Conservation (phyloP, 2,797 vertebrate genomes). For the Otolemur crassicaudatus region DNA sequence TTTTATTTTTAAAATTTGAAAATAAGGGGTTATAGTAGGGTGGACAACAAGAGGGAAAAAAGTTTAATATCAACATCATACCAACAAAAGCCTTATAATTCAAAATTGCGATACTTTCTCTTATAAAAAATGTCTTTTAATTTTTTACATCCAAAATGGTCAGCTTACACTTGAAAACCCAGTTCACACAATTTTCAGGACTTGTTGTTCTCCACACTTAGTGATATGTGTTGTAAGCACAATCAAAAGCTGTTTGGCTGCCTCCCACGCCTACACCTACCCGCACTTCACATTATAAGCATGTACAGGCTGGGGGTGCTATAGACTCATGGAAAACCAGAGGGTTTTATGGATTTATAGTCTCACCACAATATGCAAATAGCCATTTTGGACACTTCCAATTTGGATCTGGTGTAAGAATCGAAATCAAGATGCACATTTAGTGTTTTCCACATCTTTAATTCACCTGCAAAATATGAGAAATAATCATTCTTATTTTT, state of each 20-base stretch:
- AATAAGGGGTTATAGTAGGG: not conserved
- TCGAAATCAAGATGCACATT: not conserved
- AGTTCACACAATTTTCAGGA: not conserved
- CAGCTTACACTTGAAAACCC: not conserved
- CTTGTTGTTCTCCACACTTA: not conserved
- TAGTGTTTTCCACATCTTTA: not conserved
- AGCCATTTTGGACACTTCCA: not conserved
- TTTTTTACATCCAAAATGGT: not conserved
- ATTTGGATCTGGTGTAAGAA: not conserved
- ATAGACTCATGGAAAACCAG: slow-evolving; percentile 20
- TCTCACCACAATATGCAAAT: not conserved
- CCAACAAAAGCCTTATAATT: not conserved
- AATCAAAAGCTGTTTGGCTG: not conserved
- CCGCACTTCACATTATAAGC: not conserved
- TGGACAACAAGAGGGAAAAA: not conserved
- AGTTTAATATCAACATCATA: not conserved
- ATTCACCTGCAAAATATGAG: not conserved
- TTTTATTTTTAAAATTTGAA: not conserved
- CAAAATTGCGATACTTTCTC: not conserved
- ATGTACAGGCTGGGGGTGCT: slow-evolving; percentile 50
- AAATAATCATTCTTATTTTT: not conserved
- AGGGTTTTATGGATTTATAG: not conserved
- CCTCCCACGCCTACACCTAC: not conserved
- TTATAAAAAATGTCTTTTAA: not conserved
- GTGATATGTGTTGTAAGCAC: not conserved